These are phyloP conservation scores for Chionomys nivalis DNA, from an alignment of 2,113 vertebrate genomes.

Conservation along the genomic window DNA sequence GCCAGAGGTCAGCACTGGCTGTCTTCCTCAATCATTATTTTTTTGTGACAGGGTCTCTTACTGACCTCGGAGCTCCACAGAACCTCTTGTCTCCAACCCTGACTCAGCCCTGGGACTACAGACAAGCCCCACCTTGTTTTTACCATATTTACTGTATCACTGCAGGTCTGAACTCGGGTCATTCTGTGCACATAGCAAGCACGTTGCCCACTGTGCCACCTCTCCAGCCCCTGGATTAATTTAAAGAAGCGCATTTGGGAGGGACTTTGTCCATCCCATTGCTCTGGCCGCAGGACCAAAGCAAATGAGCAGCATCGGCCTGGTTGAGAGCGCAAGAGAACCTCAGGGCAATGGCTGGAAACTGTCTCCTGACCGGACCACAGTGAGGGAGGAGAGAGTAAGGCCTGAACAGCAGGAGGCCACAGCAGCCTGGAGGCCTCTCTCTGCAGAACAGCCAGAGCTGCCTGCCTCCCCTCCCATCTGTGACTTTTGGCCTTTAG, in stretches of 20 bases:
- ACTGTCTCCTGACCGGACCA: background rate
- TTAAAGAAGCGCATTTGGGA: background rate
- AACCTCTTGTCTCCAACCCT: background rate
- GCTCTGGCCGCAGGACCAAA: background rate
- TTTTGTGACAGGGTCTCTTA: background rate
- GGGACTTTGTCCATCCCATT: no score
- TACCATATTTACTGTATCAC: background rate
- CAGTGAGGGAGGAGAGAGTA: background rate
- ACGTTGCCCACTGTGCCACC: background rate
- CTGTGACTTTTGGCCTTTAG: conserved; percentile 8
- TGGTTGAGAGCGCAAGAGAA: background rate
- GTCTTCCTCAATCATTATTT: background rate
- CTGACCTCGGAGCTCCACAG: background rate
- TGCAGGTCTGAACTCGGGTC: background rate
- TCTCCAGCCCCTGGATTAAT: background rate
- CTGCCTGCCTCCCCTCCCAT: background rate
- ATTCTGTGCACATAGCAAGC: no score
- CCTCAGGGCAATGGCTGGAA: background rate
- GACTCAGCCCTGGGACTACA: background rate
- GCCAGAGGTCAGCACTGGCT: background rate
- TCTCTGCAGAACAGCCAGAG: background rate
- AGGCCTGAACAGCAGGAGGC: background rate
- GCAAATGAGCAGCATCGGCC: background rate
- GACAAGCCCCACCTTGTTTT: background rate
- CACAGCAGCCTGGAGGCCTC: background rate